Evolutionary conservation across 2,888 invertebrate genomes (phyloP).

Genomic region (Dasypolia templi): DNA sequence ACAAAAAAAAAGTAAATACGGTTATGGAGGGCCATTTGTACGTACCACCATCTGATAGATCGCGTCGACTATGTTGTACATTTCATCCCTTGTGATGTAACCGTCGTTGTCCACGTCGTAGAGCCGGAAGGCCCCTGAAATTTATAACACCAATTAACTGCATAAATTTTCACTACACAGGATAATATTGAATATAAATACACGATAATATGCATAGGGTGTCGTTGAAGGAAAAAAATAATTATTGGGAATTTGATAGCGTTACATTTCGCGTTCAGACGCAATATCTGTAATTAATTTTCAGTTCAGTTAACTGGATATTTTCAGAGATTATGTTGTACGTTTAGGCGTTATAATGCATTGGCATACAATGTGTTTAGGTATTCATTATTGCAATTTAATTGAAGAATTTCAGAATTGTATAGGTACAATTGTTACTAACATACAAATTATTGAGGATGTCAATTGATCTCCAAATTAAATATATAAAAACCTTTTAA

Average conservation of each 20-base stretch:
- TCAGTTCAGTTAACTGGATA: background rate
- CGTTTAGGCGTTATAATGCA: background rate
- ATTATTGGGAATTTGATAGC: slow-evolving; percentile 32
- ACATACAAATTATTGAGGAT: background rate
- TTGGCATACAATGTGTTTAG: background rate
- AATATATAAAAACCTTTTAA: background rate
- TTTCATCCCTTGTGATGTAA: slow-evolving; percentile 98
- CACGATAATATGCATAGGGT: too few relatives aligned
- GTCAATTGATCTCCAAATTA: background rate
- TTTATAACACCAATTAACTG: slow-evolving; percentile 58
- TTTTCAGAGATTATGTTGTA: background rate
- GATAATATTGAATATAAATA: too few relatives aligned
- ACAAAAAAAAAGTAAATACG: slow-evolving; percentile 19
- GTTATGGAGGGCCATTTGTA: slow-evolving; percentile 69
- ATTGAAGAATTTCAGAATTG: background rate
- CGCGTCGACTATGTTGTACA: slow-evolving; percentile 99
- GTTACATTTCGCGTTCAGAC: background rate
- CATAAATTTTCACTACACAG: slow-evolving; percentile 29
- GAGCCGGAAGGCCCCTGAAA: slow-evolving; percentile 97
- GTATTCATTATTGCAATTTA: background rate
- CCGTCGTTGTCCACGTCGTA: slow-evolving; percentile 99
- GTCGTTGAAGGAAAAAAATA: slow-evolving; percentile 5
- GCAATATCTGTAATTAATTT: background rate
- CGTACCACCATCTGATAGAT: slow-evolving; percentile 99
- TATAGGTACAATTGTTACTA: background rate